Evolutionary conservation across 1,140 invertebrate species (phyloP), one percentile per base, ranked within the genome.

Genomic region (Kradibia gibbosae): DNA sequence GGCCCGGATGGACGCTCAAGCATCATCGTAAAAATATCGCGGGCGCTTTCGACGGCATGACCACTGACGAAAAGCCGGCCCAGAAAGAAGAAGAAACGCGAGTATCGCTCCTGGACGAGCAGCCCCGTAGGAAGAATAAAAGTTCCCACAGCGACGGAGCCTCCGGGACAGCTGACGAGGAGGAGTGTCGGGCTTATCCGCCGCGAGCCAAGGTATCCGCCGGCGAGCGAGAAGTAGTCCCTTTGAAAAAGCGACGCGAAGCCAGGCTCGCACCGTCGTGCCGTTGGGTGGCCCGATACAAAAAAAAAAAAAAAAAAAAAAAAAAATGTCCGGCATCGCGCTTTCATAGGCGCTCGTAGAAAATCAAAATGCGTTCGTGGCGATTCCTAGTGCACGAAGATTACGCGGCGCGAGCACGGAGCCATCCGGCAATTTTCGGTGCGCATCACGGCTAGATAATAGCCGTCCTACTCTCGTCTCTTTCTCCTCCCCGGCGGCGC

Each of bases 401-500:
- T n/a, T n/a, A n/a, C n/a, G n/a, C n/a, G n/a, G n/a, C 3, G 25
- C 10, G 25, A 15, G 36, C 13, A 28, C 42, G 4, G 45, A 7
- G 60, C 71, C 45, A 8, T 45, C 67, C 71, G 71, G n/a, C 25
- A 15, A n/a, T 45, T 70, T 70, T 70, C 71, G 25, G 13, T 28
- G 71, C 36, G 67, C 36, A 45, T 70, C 22, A 39, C 10, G 5
- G 5, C 11, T 11, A 22, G 36, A 57, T 57, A 57, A 20, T 57
- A 25, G 17, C 3, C 34, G 36, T 10, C 3, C n/a, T 42, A 13
- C 3, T 72, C 76, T 20, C 50, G 70, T 55, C 83, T 81, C 82
- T 79, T 85, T 85, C 84, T 82, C n/a, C n/a, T n/a, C n/a, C n/a
- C n/a, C n/a, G n/a, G 78, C 81, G 81, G 78, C 81, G 72, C 83